A percentile compares a stretch with the other conserved stretches of the same genome.
Conservation (phyloP, 2,113 vertebrate genomes). For the Psophia crepitans region DNA sequence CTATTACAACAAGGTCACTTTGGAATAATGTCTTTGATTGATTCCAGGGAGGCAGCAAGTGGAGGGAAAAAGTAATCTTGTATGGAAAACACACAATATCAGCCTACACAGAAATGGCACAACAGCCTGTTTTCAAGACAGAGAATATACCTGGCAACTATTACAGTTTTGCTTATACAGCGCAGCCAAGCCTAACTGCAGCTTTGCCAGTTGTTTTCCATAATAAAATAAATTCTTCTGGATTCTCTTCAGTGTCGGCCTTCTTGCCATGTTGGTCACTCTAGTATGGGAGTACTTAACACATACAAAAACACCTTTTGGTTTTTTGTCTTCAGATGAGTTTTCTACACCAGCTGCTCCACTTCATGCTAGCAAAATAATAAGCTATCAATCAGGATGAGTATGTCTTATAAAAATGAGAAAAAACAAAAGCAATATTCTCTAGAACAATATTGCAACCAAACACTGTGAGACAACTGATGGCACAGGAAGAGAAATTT, state of each 20-base stretch:
- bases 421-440: not conserved
- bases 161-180: not conserved
- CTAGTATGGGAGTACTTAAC: not conserved
- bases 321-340: not conserved
- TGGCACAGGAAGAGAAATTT: not conserved
- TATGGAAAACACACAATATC: not conserved
- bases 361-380: not conserved
- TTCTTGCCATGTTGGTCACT: not conserved
- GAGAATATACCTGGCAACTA: not conserved
- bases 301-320: not conserved
- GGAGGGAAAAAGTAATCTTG: not conserved
- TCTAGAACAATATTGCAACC: not conserved
- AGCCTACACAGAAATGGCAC: not conserved
- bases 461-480: not conserved
- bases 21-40: conserved; percentile 20
- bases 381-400: not conserved
- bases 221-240: not conserved
- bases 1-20: conserved; percentile 25
- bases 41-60: not conserved
- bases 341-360: not conserved
- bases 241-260: not conserved
- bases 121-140: not conserved
- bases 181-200: not conserved
- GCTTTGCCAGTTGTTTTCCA: not conserved
- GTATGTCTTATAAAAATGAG: not conserved